A percentile compares a stretch with the other conserved stretches of the same genome.
These are phyloP conservation scores for Paelopatides confundens DNA, from an alignment of 53 echinoderm and acorn worm genomes.

Conservation along the genomic window DNA sequence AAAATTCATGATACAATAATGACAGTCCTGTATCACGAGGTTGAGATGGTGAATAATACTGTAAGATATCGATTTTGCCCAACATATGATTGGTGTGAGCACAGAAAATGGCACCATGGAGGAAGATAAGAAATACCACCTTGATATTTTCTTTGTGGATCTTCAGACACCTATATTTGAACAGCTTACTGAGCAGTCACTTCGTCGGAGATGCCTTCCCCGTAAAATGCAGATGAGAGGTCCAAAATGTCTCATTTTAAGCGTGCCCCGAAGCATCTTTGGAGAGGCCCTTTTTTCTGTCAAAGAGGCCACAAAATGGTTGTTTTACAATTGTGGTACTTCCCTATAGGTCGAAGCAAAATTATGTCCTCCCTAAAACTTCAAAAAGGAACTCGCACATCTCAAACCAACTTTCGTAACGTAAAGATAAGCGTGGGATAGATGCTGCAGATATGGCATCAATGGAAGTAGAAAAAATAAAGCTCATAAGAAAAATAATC, in stretches of 20 bases:
- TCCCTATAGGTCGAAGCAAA: not conserved
- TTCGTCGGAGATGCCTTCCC: constrained; percentile 51
- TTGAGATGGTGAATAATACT: constrained; percentile 31
- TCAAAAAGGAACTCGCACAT: constrained; percentile 19
- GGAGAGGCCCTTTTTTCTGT: constrained; percentile 52
- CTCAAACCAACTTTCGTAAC: not conserved
- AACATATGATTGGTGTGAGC: constrained; percentile 8
- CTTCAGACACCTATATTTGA: constrained; percentile 20
- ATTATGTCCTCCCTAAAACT: constrained; percentile 16
- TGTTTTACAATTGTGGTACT: constrained; percentile 64
- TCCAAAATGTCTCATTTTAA: constrained; percentile 55
- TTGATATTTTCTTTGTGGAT: constrained; percentile 26
- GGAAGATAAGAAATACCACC: constrained; percentile 40
- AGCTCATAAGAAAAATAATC: not conserved
- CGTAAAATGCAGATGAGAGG: constrained; percentile 48
- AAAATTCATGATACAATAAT: constrained; percentile 21
- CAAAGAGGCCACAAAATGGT: constrained; percentile 46
- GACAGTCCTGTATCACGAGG: constrained; percentile 41
- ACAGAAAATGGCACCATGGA: constrained; percentile 1
- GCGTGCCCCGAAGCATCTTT: constrained; percentile 54
- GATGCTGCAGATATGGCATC: constrained; percentile 5
- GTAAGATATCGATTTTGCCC: not conserved
- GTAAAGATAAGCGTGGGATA: constrained; percentile 13
- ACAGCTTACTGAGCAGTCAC: not conserved
- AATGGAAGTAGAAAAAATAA: constrained; percentile 42